Evolutionary conservation across 2,888 invertebrate genomes (phyloP).

Genomic region (Thereva nobilitata): DNA sequence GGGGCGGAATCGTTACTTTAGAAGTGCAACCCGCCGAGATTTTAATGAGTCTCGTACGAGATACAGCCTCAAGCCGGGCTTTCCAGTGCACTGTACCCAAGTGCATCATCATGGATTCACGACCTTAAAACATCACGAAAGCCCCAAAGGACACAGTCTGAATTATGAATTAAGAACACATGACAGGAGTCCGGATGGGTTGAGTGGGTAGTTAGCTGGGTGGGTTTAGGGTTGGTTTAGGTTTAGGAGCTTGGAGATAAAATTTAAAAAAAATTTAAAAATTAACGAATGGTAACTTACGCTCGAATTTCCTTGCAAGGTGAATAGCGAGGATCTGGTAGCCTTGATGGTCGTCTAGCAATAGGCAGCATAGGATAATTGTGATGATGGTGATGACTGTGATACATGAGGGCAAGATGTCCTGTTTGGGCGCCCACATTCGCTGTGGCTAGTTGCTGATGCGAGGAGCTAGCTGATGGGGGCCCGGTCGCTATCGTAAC

Average conservation of each 20-base stretch:
- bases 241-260: background rate
- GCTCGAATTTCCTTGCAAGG: slow-evolving; percentile 41
- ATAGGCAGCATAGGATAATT: slow-evolving; percentile 57
- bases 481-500: slow-evolving; percentile 38
- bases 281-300: slow-evolving; percentile 31
- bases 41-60: slow-evolving; percentile 25
- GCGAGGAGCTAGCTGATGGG: slow-evolving; percentile 37
- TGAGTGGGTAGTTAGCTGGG: too few species aligned
- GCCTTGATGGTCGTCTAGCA: slow-evolving; percentile 54
- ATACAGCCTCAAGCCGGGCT: background rate
- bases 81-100: slow-evolving; percentile 11
- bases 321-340: slow-evolving; percentile 43
- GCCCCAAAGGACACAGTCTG: slow-evolving; percentile 17
- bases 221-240: too few species aligned
- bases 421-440: slow-evolving; percentile 45
- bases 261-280: slow-evolving; percentile 9
- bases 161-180: slow-evolving; percentile 18
- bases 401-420: slow-evolving; percentile 56
- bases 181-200: background rate
- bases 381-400: slow-evolving; percentile 49
- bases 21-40: slow-evolving; percentile 15
- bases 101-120: slow-evolving; percentile 10
- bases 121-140: slow-evolving; percentile 7
- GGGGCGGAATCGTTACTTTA: slow-evolving; percentile 26
- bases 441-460: slow-evolving; percentile 35